Percentiles rank a stretch among this genome's conserved stretches.
Evolutionary conservation across 2,888 invertebrate genomes (phyloP).

Genomic region (Eumacrocentrus americanus): DNA sequence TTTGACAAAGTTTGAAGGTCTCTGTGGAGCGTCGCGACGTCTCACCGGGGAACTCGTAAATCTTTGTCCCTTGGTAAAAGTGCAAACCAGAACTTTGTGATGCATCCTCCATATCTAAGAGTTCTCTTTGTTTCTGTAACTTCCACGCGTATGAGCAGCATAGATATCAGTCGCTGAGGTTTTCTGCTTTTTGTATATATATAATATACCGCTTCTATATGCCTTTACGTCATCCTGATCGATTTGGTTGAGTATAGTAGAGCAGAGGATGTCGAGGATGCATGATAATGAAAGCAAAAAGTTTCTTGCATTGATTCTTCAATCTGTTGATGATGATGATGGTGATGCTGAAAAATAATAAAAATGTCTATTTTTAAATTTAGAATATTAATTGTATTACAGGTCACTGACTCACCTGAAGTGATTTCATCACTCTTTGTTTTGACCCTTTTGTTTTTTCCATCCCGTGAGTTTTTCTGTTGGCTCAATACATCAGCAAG

Average conservation of each 20-base stretch:
- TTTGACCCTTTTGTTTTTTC: slow-evolving; percentile 12
- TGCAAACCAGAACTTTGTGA: slow-evolving; percentile 25
- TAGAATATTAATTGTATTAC: too few relatives aligned
- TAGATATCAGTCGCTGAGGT: background rate
- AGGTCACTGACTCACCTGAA: too few relatives aligned
- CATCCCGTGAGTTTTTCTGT: slow-evolving; percentile 4
- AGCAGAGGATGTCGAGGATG: too few relatives aligned
- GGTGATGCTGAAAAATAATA: too few relatives aligned
- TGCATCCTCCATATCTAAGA: slow-evolving; percentile 28
- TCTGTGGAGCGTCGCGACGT: slow-evolving; percentile 21
- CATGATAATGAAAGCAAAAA: too few relatives aligned
- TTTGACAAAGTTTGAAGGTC: slow-evolving; percentile 51
- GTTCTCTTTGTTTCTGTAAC: slow-evolving; percentile 24
- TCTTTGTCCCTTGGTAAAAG: slow-evolving; percentile 33
- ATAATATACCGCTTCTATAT: background rate
- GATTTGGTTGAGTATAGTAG: too few relatives aligned
- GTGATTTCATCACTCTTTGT: too few relatives aligned
- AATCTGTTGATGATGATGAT: too few relatives aligned
- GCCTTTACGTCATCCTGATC: background rate
- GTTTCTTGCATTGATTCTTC: too few relatives aligned
- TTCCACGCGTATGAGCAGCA: background rate
- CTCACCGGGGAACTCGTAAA: slow-evolving; percentile 34
- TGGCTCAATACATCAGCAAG: background rate
- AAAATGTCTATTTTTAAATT: too few relatives aligned
- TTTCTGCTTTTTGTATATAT: background rate